These are phyloP conservation scores for Patagioenas fasciata DNA, from an alignment of 2,113 vertebrate genomes.

Conservation along the genomic window DNA sequence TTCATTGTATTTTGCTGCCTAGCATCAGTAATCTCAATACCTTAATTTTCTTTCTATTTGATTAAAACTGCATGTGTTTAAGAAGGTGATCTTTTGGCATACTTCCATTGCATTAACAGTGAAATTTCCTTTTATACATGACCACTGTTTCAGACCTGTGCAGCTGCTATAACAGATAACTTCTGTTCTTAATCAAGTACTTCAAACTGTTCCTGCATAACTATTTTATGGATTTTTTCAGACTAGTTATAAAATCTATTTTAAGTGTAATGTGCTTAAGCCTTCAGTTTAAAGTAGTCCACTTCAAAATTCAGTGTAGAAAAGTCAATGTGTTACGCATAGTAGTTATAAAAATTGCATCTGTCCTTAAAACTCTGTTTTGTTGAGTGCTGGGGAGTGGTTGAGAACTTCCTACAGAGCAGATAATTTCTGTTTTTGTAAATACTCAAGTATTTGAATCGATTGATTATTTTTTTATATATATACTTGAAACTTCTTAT, in stretches of 20 bases:
- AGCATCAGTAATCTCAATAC: slow-evolving; percentile 76
- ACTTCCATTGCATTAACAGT: slow-evolving; percentile 84
- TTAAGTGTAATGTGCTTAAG: slow-evolving; percentile 69
- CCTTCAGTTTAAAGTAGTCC: slow-evolving; percentile 72
- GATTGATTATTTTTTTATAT: slow-evolving; percentile 66
- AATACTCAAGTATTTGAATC: slow-evolving; percentile 78
- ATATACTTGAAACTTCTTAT: slow-evolving; percentile 79
- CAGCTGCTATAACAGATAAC: slow-evolving; percentile 79
- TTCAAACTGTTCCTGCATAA: slow-evolving; percentile 77
- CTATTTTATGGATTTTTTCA: slow-evolving; percentile 73
- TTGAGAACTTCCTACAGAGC: slow-evolving; percentile 75
- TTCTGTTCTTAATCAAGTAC: slow-evolving; percentile 74
- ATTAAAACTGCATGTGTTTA: slow-evolving; percentile 79
- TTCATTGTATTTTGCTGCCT: slow-evolving; percentile 76
- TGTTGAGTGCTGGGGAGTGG: slow-evolving; percentile 65
- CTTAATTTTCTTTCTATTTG: slow-evolving; percentile 76
- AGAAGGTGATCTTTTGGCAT: slow-evolving; percentile 78
- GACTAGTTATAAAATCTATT: slow-evolving; percentile 55
- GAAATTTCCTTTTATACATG: slow-evolving; percentile 80
- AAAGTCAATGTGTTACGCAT: slow-evolving; percentile 72
- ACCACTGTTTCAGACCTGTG: slow-evolving; percentile 81
- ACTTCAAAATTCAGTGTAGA: slow-evolving; percentile 74
- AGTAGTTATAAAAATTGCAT: slow-evolving; percentile 69
- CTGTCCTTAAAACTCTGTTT: slow-evolving; percentile 74
- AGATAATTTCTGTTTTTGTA: slow-evolving; percentile 78